phyloP scores from a whole-genome alignment of 2,797 vertebrate species.

The Geotrypetes seraphini region DNA sequence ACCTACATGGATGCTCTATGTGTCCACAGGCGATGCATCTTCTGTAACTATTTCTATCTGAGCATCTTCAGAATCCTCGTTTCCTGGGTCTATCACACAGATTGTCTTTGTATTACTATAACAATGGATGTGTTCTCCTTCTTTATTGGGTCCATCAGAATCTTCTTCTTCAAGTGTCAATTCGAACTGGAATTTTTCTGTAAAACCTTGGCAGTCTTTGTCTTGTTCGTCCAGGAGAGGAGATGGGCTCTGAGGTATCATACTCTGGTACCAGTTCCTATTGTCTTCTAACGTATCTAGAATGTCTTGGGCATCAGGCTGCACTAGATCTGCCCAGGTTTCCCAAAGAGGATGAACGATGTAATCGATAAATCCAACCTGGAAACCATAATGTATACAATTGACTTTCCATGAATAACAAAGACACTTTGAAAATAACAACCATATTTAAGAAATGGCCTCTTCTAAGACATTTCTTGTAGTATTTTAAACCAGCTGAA shows the following conservation, averaged over 20 bases:
- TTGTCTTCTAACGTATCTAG: slow-evolving; percentile 94
- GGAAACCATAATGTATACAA: no score
- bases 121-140: slow-evolving; percentile 45
- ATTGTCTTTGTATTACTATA: slow-evolving; percentile 57
- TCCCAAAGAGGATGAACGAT: slow-evolving; percentile 96
- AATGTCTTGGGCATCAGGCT: slow-evolving; percentile 95
- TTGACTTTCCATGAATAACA: background rate
- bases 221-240: slow-evolving; percentile 77
- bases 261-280: slow-evolving; percentile 98
- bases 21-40: slow-evolving; percentile 82
- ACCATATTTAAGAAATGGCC: background rate
- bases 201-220: slow-evolving; percentile 58
- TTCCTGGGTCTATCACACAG: slow-evolving; percentile 34
- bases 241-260: slow-evolving; percentile 95
- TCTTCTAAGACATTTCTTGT: fast-evolving
- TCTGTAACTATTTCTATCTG: slow-evolving; percentile 78
- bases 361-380: slow-evolving; percentile 98
- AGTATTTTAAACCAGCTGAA: fast-evolving
- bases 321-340: slow-evolving; percentile 95
- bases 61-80: slow-evolving; percentile 48
- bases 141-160: slow-evolving; percentile 69
- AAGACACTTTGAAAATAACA: fast-evolving
- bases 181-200: slow-evolving; percentile 91
- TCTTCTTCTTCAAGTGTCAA: slow-evolving; percentile 82
- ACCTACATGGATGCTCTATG: slow-evolving; percentile 56